These are phyloP conservation scores for Caenorhabditis briggsae DNA, from an alignment of 1,140 invertebrate species.

Conservation along the genomic window DNA sequence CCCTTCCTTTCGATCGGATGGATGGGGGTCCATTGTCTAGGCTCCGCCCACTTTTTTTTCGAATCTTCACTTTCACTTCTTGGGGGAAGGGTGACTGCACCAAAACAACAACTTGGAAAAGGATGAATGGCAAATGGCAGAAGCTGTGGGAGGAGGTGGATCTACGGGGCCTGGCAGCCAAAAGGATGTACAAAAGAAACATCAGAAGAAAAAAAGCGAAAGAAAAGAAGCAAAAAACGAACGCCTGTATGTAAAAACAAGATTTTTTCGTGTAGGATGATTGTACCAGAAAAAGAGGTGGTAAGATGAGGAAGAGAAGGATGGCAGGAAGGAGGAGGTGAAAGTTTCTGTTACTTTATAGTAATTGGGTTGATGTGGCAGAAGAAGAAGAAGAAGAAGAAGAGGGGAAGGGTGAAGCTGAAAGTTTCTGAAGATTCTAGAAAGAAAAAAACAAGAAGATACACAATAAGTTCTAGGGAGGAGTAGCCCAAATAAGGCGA, in stretches of 20 bases:
- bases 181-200: slow-evolving; percentile 48
- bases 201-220: background rate
- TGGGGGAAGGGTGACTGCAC: background rate
- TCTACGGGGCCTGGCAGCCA: background rate
- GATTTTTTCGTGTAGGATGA: slow-evolving; percentile 31
- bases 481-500: background rate
- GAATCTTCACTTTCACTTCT: slow-evolving; percentile 42
- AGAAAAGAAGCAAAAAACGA: too few relatives aligned
- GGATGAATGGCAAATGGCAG: background rate
- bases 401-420: background rate
- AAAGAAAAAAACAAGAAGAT: background rate
- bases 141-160: background rate
- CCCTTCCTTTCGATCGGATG: too few relatives aligned
- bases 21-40: background rate
- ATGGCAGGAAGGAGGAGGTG: background rate
- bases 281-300: slow-evolving; percentile 24
- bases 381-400: slow-evolving; percentile 1
- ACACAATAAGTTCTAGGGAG: background rate
- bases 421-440: background rate
- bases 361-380: slow-evolving; percentile 51
- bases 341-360: slow-evolving; percentile 56
- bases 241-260: slow-evolving; percentile 12
- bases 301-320: background rate
- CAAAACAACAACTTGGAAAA: slow-evolving; percentile 32
- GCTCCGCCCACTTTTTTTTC: background rate